A percentile compares a stretch with the other conserved stretches of the same genome.
Conservation (phyloP, 2,113 vertebrate species). For the Aldabrachelys gigantea region DNA sequence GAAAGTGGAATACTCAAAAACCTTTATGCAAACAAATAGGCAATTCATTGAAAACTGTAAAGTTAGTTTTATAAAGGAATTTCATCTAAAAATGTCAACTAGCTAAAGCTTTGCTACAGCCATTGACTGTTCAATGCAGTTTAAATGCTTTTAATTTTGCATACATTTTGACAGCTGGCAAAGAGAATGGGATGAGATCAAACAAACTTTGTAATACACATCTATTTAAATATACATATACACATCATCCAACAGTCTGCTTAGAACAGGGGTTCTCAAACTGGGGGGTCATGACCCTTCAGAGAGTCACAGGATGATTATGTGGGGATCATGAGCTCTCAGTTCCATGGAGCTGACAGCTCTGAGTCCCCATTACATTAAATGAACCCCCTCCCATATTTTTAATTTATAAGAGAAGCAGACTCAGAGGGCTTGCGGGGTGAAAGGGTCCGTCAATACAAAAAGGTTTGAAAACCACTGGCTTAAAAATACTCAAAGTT, state of each 20-base stretch:
- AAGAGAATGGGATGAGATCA: not conserved
- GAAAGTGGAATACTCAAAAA: not conserved
- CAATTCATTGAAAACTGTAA: not conserved
- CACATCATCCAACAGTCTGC: not conserved
- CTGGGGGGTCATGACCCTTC: too few relatives aligned
- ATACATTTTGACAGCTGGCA: not conserved
- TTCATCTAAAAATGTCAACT: not conserved
- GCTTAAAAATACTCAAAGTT: not conserved
- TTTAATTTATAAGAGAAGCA: too few relatives aligned
- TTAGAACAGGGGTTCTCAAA: not conserved
- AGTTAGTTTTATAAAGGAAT: not conserved
- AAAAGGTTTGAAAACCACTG: too few relatives aligned
- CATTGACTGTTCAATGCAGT: not conserved
- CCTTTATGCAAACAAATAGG: not conserved
- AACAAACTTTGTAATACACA: not conserved
- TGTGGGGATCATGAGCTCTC: too few relatives aligned
- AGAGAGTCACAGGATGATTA: too few relatives aligned
- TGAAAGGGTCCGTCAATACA: too few relatives aligned
- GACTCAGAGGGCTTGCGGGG: too few relatives aligned
- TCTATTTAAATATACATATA: not conserved
- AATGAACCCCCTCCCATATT: too few relatives aligned
- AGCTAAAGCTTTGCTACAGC: not conserved
- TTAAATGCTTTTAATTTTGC: not conserved
- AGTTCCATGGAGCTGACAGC: too few relatives aligned
- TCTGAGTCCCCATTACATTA: too few relatives aligned